Conservation (phyloP, 2,888 invertebrate species). For the Biston betularia region DNA sequence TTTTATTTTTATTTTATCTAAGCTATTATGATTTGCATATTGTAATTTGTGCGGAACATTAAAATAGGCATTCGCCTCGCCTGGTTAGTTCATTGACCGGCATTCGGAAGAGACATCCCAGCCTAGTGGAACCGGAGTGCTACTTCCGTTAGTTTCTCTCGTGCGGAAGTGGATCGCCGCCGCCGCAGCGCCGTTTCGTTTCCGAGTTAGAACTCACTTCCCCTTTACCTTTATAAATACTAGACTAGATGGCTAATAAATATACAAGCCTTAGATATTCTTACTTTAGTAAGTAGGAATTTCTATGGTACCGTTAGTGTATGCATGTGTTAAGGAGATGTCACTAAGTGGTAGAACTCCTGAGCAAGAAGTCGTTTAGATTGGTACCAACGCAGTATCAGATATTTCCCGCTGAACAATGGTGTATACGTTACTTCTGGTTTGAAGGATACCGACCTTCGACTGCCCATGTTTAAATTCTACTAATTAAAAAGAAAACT, state of each 20-base stretch:
- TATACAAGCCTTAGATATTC: neutral
- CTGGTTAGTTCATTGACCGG: slow-evolving; percentile 39
- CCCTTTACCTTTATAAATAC: slow-evolving; percentile 29
- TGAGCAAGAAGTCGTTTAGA: too few species aligned
- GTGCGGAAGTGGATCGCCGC: slow-evolving; percentile 41
- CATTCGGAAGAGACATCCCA: slow-evolving; percentile 44
- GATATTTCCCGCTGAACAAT: too few species aligned
- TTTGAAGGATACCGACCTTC: too few species aligned
- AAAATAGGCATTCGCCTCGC: slow-evolving; percentile 23
- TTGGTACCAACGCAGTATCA: too few species aligned
- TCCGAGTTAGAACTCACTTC: slow-evolving; percentile 43
- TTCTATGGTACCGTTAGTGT: too few species aligned
- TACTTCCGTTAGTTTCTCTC: slow-evolving; percentile 48
- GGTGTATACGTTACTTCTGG: too few species aligned
- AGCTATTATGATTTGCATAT: slow-evolving; percentile 14
- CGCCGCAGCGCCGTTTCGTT: slow-evolving; percentile 15
- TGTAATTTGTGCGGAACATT: slow-evolving; percentile 22
- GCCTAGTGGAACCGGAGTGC: slow-evolving; percentile 42
- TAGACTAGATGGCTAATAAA: neutral
- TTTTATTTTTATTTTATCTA: too few species aligned
- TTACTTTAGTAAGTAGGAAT: too few species aligned
- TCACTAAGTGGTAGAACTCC: too few species aligned
- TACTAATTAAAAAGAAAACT: too few species aligned
- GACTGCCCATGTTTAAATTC: too few species aligned
- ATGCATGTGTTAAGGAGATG: too few species aligned